A percentile compares a stretch with the other conserved stretches of the same genome.
Conservation (phyloP, 2,888 invertebrate species). For the Mythimna pallens region DNA sequence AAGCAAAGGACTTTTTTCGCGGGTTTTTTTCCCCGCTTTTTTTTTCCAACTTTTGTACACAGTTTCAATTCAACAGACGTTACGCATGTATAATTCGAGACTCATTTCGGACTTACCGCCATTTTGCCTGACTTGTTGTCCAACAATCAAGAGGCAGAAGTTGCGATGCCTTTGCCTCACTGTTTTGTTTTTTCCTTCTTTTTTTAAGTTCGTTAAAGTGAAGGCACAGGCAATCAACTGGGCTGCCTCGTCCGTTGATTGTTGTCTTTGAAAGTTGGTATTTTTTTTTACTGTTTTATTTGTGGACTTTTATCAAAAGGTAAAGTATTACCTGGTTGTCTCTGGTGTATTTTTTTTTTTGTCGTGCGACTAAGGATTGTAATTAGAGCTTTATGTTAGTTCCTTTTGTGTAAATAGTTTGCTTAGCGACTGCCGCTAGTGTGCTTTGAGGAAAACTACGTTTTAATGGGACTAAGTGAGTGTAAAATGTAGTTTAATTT, state of each 20-base stretch:
- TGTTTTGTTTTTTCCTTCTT: conserved; percentile 68
- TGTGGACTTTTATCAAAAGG: conserved; percentile 60
- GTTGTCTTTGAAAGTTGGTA: conserved; percentile 64
- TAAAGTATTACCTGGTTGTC: conserved; percentile 63
- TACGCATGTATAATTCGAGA: conserved; percentile 79
- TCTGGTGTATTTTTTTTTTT: conserved; percentile 56
- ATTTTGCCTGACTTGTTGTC: conserved; percentile 66
- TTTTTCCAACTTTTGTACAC: conserved; percentile 55
- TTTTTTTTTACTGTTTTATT: conserved; percentile 55
- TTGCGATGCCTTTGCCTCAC: conserved; percentile 63
- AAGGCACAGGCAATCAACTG: conserved; percentile 71
- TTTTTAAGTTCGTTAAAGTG: conserved; percentile 75
- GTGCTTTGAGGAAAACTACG: conserved; percentile 38
- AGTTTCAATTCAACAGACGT: conserved; percentile 70
- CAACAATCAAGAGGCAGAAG: conserved; percentile 69
- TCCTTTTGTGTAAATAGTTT: conserved; percentile 56
- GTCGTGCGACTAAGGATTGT: conserved; percentile 47
- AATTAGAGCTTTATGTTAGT: conserved; percentile 56
- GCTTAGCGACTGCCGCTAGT: conserved; percentile 40
- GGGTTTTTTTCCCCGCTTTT: conserved; percentile 27
- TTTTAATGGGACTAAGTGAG: conserved; percentile 40
- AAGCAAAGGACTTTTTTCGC: conserved; percentile 52
- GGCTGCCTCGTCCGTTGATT: conserved; percentile 66
- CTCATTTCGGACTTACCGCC: conserved; percentile 67
- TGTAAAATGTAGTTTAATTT: conserved; percentile 31